These are phyloP conservation scores for Acronicta psi DNA, from an alignment of 2,888 invertebrate species.

Conservation along the genomic window DNA sequence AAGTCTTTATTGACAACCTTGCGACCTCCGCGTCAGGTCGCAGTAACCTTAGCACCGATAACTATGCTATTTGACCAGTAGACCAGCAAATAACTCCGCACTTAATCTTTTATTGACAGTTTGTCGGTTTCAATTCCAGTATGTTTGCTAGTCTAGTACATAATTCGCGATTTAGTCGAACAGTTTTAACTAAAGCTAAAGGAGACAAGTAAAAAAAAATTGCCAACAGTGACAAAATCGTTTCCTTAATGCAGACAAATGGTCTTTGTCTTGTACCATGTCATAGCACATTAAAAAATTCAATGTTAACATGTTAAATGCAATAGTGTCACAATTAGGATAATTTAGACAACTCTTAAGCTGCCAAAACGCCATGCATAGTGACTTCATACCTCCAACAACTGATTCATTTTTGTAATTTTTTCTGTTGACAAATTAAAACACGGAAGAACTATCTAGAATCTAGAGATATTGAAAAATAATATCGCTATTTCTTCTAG, in stretches of 20 bases:
- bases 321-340: background rate
- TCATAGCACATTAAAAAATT: background rate
- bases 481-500: too few species aligned
- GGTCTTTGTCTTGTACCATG: background rate
- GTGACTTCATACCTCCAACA: too few species aligned
- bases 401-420: too few species aligned
- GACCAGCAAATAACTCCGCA: conserved; percentile 40
- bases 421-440: too few species aligned
- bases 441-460: too few species aligned
- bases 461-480: too few species aligned
- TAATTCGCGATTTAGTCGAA: background rate
- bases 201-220: background rate
- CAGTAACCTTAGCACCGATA: conserved; percentile 60
- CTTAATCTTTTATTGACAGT: conserved; percentile 13
- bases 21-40: conserved; percentile 48
- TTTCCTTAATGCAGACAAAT: background rate
- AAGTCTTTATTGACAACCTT: conserved; percentile 50
- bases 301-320: background rate
- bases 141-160: conserved; percentile 1
- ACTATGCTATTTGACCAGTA: conserved; percentile 49
- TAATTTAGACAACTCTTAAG: background rate
- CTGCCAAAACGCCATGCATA: too few species aligned
- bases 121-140: background rate
- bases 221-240: background rate
- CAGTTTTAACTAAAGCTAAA: background rate